phyloP scores from a whole-genome alignment of 2,888 invertebrate genomes.

The Acanthosepion pharaonis region DNA sequence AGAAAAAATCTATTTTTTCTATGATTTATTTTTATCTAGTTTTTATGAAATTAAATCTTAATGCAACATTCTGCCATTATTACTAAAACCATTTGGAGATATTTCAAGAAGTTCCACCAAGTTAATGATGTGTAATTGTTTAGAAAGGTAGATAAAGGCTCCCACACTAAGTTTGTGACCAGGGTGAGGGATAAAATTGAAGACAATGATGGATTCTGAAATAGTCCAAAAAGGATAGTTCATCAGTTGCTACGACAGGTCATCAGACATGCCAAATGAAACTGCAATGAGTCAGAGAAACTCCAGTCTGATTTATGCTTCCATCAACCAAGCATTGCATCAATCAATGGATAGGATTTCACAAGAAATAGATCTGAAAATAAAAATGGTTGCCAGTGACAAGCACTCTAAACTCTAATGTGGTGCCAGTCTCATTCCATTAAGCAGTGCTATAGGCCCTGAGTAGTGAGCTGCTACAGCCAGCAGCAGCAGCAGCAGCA shows the following conservation, averaged over 20 bases:
- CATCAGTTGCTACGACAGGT: constrained; percentile 38
- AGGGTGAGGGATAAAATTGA: neutral
- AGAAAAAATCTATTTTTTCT: no score
- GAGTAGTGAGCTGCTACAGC: constrained; percentile 33
- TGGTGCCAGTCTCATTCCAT: constrained; percentile 41
- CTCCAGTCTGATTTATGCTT: constrained; percentile 39
- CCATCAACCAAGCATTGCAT: constrained; percentile 42
- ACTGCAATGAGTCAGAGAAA: constrained; percentile 44
- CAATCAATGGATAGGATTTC: constrained; percentile 45
- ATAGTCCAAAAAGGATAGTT: constrained; percentile 41
- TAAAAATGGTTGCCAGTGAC: constrained; percentile 43
- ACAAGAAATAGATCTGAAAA: constrained; percentile 45
- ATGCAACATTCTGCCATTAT: no score
- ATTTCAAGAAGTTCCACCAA: neutral
- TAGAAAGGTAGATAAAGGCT: neutral
- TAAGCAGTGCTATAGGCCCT: constrained; percentile 25
- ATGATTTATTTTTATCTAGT: no score
- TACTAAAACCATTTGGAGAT: neutral
- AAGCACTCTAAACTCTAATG: constrained; percentile 44
- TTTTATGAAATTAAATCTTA: no score
- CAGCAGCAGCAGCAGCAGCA: neutral
- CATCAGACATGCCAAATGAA: constrained; percentile 36
- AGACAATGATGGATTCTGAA: constrained; percentile 39
- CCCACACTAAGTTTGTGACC: neutral
- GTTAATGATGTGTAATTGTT: constrained; percentile 12